A percentile compares a stretch with the other conserved stretches of the same genome.
Evolutionary conservation across 2,888 invertebrate genomes (phyloP).

Genomic region (Nomada fabriciana): DNA sequence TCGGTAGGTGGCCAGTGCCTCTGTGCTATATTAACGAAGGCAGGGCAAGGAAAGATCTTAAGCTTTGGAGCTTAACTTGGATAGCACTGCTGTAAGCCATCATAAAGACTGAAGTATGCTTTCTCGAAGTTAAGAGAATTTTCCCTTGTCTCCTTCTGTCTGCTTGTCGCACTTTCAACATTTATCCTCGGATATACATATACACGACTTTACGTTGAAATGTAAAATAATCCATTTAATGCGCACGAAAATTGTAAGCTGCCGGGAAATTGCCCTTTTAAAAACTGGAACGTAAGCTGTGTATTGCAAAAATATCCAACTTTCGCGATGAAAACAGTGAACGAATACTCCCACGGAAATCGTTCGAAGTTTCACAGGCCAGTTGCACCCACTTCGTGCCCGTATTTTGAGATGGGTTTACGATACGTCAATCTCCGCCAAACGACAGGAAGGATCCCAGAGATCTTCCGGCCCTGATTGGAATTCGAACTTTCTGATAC

Average conservation of each 20-base stretch:
- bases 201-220: not conserved
- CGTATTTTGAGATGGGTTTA: not conserved
- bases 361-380: not conserved
- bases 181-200: not conserved
- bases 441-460: not conserved
- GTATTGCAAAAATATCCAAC: not conserved
- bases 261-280: not conserved
- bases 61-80: conserved; percentile 8
- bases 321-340: not conserved
- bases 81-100: not conserved
- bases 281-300: not conserved
- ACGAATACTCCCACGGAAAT: not conserved
- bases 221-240: not conserved
- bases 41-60: conserved; percentile 9
- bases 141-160: not conserved
- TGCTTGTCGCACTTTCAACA: not conserved
- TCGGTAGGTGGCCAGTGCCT: not conserved
- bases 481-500: conserved; percentile 1
- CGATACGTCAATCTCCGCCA: conserved; percentile 5
- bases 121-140: conserved; percentile 4
- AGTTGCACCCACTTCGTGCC: not conserved
- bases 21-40: not conserved
- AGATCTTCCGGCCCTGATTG: not conserved
- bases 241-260: not conserved
- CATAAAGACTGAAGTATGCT: conserved; percentile 8